Evolutionary conservation across 2,888 invertebrate genomes (phyloP).

Genomic region (Chaitophorus viminalis): DNA sequence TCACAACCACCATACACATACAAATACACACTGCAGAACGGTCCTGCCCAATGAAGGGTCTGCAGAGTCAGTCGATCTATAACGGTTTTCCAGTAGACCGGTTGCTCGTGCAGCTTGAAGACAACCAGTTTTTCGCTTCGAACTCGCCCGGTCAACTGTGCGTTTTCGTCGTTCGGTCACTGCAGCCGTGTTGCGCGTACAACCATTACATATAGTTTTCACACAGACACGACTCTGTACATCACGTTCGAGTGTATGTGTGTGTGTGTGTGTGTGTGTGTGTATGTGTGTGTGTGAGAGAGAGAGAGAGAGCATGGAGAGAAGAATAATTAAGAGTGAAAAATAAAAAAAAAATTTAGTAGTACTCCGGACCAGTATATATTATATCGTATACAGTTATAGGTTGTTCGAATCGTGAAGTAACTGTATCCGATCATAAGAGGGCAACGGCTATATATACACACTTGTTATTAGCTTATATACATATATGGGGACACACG

Average conservation of each 20-base stretch:
- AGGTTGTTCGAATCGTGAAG: conserved; percentile 8
- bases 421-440: conserved; percentile 17
- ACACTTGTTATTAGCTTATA: neutral
- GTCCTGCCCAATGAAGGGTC: conserved; percentile 9
- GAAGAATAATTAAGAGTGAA: conserved; percentile 10
- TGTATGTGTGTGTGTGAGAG: neutral
- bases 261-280: neutral
- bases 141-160: neutral
- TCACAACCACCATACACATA: neutral
- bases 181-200: neutral
- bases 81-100: conserved; percentile 24
- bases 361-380: neutral
- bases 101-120: neutral
- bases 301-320: no score
- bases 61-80: neutral
- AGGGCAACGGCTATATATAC: no score
- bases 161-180: neutral
- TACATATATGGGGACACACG: no score
- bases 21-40: neutral
- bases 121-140: conserved; percentile 19
- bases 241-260: conserved; percentile 2
- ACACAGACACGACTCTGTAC: conserved; percentile 14
- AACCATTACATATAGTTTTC: neutral
- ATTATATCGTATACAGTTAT: neutral
- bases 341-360: neutral